These are phyloP conservation scores for Amiota mariae DNA, from an alignment of 2,888 invertebrate species.

Conservation along the genomic window DNA sequence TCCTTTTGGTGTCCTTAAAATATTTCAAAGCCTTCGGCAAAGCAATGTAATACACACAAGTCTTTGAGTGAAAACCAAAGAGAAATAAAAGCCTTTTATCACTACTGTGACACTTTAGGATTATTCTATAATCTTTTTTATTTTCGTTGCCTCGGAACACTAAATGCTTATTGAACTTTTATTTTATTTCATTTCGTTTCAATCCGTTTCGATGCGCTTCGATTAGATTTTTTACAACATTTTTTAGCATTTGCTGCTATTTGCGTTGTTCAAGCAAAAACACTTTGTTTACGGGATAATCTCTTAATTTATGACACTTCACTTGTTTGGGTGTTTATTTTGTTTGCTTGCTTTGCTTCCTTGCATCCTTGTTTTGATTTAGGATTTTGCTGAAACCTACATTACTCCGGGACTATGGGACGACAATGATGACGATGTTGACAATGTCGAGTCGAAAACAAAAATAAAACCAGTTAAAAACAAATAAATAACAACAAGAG, in stretches of 20 bases:
- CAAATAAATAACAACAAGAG: neutral
- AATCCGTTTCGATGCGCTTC: too few species aligned
- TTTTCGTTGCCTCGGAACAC: conserved; percentile 33
- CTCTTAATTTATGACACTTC: conserved; percentile 64
- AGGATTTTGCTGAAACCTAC: conserved; percentile 43
- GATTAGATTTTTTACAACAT: neutral
- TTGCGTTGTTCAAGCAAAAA: conserved; percentile 47
- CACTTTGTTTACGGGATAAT: conserved; percentile 66
- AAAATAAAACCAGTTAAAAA: neutral
- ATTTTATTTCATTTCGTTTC: conserved; percentile 14
- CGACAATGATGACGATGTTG: neutral
- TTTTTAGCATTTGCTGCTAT: conserved; percentile 35
- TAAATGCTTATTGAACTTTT: neutral
- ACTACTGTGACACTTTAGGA: neutral
- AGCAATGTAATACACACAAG: conserved; percentile 22
- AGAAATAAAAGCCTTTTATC: neutral
- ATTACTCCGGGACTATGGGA: neutral
- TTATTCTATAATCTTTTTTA: neutral
- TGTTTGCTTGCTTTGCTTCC: too few species aligned
- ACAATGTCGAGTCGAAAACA: neutral
- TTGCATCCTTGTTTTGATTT: conserved; percentile 46
- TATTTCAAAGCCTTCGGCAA: neutral
- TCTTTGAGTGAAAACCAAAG: conserved; percentile 4
- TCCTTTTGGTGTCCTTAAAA: conserved; percentile 35
- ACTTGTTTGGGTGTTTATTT: conserved; percentile 32